phyloP scores from a whole-genome alignment of 2,888 invertebrate species.

The Cacoxenus indagator region DNA sequence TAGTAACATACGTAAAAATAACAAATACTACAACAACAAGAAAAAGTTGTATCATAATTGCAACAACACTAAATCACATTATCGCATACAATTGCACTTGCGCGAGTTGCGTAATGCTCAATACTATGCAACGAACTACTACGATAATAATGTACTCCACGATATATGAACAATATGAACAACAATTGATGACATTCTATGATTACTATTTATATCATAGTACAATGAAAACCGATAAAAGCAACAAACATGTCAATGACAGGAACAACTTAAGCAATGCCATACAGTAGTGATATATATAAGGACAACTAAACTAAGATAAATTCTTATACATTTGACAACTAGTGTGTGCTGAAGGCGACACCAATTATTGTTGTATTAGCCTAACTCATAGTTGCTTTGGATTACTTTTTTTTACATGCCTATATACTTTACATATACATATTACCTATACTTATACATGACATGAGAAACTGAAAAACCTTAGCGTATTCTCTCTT shows the following conservation, averaged over 20 bases:
- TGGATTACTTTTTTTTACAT: background rate
- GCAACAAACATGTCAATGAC: constrained; percentile 40
- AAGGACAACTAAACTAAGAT: constrained; percentile 30
- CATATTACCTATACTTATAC: constrained; percentile 6
- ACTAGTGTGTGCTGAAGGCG: too few relatives aligned
- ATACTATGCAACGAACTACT: constrained; percentile 9
- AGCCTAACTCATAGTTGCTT: constrained; percentile 3
- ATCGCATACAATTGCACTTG: background rate
- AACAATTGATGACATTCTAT: constrained; percentile 63
- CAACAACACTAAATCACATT: background rate
- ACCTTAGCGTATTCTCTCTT: constrained; percentile 42
- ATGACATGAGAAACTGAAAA: constrained; percentile 18
- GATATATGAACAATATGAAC: constrained; percentile 46
- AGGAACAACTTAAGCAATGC: constrained; percentile 65
- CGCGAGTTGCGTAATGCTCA: background rate
- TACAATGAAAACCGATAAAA: constrained; percentile 37
- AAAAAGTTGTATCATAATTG: background rate
- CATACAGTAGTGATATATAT: constrained; percentile 67
- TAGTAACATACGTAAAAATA: constrained; percentile 20
- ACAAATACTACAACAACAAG: background rate
- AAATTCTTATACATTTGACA: too few relatives aligned
- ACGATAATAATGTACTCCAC: constrained; percentile 24
- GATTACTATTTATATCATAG: constrained; percentile 63
- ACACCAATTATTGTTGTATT: too few relatives aligned
- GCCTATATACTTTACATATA: background rate